A percentile compares a stretch with the other conserved stretches of the same genome.
These are phyloP conservation scores for Melitaea athalia DNA, from an alignment of 2,888 invertebrate genomes.

Conservation along the genomic window DNA sequence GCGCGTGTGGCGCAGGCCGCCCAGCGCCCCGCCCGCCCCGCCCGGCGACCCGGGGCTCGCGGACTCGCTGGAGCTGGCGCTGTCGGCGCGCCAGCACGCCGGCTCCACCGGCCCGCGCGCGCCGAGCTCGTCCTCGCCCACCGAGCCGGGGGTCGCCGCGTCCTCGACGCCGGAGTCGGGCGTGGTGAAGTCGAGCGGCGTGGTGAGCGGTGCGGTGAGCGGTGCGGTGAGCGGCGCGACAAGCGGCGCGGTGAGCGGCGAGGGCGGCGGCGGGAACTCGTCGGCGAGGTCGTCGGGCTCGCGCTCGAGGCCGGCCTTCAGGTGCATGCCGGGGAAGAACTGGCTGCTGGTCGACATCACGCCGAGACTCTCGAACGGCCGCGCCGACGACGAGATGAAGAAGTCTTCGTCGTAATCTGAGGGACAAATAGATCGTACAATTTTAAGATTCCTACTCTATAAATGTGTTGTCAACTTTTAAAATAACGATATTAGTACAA, in stretches of 20 bases:
- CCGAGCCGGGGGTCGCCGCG: conserved; percentile 79
- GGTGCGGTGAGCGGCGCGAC: conserved; percentile 44
- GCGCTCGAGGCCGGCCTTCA: conserved; percentile 57
- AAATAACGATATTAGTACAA: no score
- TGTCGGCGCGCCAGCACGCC: conserved; percentile 61
- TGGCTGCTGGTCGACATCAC: conserved; percentile 83
- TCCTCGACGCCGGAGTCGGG: conserved; percentile 85
- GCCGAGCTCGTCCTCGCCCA: conserved; percentile 64
- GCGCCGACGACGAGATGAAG: conserved; percentile 87
- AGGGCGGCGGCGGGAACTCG: conserved; percentile 47
- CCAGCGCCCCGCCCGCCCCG: conserved; percentile 71
- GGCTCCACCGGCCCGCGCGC: conserved; percentile 54
- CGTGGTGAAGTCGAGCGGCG: conserved; percentile 74
- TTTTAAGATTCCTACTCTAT: not conserved
- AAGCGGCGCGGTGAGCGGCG: conserved; percentile 44
- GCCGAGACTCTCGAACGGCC: conserved; percentile 86
- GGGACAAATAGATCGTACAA: not conserved
- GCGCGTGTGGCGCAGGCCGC: conserved; percentile 87
- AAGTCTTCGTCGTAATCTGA: conserved; percentile 86
- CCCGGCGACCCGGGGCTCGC: conserved; percentile 73
- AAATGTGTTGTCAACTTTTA: no score
- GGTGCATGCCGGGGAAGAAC: conserved; percentile 86
- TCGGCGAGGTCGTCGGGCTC: conserved; percentile 51
- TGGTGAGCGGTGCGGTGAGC: conserved; percentile 54
- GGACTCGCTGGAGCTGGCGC: conserved; percentile 72